These are phyloP conservation scores for Anhinga rufa DNA, from an alignment of 2,113 vertebrate species.

Conservation along the genomic window DNA sequence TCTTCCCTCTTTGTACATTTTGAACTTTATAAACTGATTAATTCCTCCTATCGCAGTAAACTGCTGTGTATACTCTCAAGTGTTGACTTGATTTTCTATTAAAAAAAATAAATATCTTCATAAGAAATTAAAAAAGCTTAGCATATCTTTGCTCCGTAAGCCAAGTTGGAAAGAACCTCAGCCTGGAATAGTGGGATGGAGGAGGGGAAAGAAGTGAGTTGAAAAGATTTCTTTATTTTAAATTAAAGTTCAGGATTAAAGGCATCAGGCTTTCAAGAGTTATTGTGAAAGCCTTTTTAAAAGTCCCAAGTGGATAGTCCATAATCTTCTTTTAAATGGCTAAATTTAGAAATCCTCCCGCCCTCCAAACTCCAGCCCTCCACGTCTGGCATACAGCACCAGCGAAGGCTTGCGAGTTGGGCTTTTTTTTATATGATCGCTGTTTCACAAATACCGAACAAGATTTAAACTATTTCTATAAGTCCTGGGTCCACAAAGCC, in stretches of 20 bases:
- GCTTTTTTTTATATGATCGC: not conserved
- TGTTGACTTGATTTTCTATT: conserved; percentile 69
- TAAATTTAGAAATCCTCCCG: conserved; percentile 67
- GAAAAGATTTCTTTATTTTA: conserved; percentile 77
- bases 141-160: conserved; percentile 51
- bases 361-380: conserved; percentile 18
- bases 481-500: not conserved
- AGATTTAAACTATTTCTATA: not conserved
- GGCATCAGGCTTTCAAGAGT: conserved; percentile 67
- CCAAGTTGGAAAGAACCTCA: conserved; percentile 28
- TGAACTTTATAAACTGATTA: conserved; percentile 75
- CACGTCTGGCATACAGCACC: not conserved
- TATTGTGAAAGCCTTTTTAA: conserved; percentile 69
- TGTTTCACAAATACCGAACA: not conserved
- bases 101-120: conserved; percentile 59
- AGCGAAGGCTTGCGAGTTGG: not conserved
- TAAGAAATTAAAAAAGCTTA: conserved; percentile 72
- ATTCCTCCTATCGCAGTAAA: conserved; percentile 69
- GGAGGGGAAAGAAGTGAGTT: conserved; percentile 29
- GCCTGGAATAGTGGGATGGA: not conserved
- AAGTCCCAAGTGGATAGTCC: conserved; percentile 67
- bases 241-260: conserved; percentile 79
- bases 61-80: conserved; percentile 57
- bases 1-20: conserved; percentile 55
- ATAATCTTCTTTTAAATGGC: conserved; percentile 75